Evolutionary conservation across 2,888 invertebrate genomes (phyloP).

Genomic region (Muscina levida): DNA sequence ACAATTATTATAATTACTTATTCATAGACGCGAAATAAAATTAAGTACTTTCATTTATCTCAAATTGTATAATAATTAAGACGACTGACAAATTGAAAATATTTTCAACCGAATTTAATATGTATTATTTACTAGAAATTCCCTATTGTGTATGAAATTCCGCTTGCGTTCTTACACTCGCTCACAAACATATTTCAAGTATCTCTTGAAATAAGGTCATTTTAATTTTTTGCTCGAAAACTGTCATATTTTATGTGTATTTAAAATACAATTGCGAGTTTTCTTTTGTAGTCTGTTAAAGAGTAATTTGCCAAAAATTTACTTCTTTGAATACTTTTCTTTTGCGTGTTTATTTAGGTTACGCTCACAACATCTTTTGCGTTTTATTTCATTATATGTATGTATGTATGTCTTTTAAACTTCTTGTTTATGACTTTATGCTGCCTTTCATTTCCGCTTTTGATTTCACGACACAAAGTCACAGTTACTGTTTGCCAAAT

Average conservation of each 20-base stretch:
- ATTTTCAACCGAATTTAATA: no score
- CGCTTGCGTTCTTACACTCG: no score
- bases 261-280: slow-evolving; percentile 12
- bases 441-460: slow-evolving; percentile 44
- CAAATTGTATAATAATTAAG: no score
- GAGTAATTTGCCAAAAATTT: slow-evolving; percentile 25
- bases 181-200: no score
- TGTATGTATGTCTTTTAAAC: slow-evolving; percentile 36
- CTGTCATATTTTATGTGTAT: slow-evolving; percentile 7
- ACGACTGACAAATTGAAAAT: no score
- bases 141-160: no score
- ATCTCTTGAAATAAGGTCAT: no score
- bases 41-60: no score
- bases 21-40: no score
- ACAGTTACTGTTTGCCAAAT: slow-evolving; percentile 20
- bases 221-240: no score
- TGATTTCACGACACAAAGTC: slow-evolving; percentile 47
- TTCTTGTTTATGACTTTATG: slow-evolving; percentile 44
- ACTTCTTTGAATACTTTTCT: not conserved
- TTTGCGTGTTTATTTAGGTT: slow-evolving; percentile 32
- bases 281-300: not conserved
- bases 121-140: no score
- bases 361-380: slow-evolving; percentile 30
- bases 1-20: no score
- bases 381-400: slow-evolving; percentile 37